Base-by-base conservation (phyloP, 2,797 vertebrate species). In the Syndactyla subalaris region DNA sequence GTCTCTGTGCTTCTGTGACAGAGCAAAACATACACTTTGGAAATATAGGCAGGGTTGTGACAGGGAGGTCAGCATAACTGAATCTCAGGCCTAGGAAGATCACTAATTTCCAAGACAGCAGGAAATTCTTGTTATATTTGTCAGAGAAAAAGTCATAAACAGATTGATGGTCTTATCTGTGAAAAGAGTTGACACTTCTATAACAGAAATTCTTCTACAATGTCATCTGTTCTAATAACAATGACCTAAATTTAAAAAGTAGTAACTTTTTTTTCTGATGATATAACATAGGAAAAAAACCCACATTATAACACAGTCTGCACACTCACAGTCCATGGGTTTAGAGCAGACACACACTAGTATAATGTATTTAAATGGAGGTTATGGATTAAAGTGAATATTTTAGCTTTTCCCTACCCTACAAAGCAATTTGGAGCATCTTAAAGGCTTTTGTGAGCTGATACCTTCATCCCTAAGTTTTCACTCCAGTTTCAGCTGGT, bases 1-100 rank as follows among this genome's bases (percentile, higher is more conserved):
- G 7, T 46, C 67, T 71, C 58, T 80, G 4, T 38, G 46, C 55
- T 95, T 75, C 39, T 54, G 23, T 77, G 62, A 78, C 58, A 81
- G 43, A 13, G 8, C 32, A 85, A 62, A 77, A 22, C 32, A n/a
- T 18, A 34, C 7, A 54, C 23, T 86, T 78, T 29, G 54, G 70
- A 85, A 71, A 90, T 62, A 84, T 8, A 52, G 58, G 36, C 63
- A 82, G 55, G 52, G 45, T 89, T 86, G 72, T 74, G 66, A 78
- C 81, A 91, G 41, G 36, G 61, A 90, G 62, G 77, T 96, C 95
- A 81, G 36, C 32, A 52, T 49, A 92, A 71, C n/a, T 67, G 65
- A 90, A 72, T 76, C 81, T 73, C 45, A 45, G 52, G 39, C 59
- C 79, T 67, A 79, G 74, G 65, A 83, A 78, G n/a, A 79, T 46